These are phyloP conservation scores for Beris morrisii DNA, from an alignment of 2,888 invertebrate species.

Conservation along the genomic window DNA sequence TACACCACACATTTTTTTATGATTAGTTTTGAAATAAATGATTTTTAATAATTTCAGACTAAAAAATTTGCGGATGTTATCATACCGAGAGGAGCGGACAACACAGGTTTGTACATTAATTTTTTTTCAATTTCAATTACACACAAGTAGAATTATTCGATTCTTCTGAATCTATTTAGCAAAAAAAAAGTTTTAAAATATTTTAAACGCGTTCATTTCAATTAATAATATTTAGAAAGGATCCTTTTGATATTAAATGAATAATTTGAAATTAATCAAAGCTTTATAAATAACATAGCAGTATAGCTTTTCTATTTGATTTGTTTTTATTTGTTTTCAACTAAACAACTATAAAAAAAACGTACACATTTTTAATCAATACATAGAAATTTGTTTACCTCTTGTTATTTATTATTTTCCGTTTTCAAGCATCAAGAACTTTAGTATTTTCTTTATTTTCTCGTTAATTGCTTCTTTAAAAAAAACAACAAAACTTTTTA, in stretches of 20 bases:
- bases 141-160: too few species aligned
- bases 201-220: not conserved
- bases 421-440: constrained; percentile 4
- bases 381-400: constrained; percentile 29
- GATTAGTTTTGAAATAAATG: too few species aligned
- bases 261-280: constrained; percentile 22
- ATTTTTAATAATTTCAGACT: constrained; percentile 67
- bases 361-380: constrained; percentile 10
- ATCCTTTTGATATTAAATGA: not conserved
- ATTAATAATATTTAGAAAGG: not conserved
- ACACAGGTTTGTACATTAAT: constrained; percentile 71
- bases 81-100: constrained; percentile 97
- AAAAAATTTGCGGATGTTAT: constrained; percentile 99
- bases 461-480: too few species aligned
- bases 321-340: constrained; percentile 21
- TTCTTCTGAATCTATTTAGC: too few species aligned
- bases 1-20: too few species aligned
- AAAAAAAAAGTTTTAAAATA: too few species aligned
- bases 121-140: not conserved
- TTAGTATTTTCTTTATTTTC: constrained; percentile 7
- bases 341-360: constrained; percentile 15
- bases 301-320: constrained; percentile 30
- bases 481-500: too few species aligned
- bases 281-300: constrained; percentile 27
- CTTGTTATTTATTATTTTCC: constrained; percentile 21